These are phyloP conservation scores for Myoxocephalus aenaeus DNA, from an alignment of 2,797 vertebrate genomes.

Conservation along the genomic window DNA sequence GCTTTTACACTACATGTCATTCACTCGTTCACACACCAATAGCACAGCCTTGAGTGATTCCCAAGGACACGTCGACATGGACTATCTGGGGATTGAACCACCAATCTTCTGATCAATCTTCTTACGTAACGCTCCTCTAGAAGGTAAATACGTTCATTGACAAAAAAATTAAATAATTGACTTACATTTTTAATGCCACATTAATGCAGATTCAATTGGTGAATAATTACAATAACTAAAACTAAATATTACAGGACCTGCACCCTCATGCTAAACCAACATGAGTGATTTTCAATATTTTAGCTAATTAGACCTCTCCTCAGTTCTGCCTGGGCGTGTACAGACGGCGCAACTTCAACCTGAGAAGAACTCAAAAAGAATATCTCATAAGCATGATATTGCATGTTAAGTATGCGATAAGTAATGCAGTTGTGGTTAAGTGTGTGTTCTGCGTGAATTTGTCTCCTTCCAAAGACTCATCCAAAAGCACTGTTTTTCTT, in stretches of 20 bases:
- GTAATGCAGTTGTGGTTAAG: neutral
- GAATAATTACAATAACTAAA: neutral
- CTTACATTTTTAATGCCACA: neutral
- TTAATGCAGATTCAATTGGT: neutral
- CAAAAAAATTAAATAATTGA: neutral
- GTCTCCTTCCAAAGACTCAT: neutral
- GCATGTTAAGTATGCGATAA: neutral
- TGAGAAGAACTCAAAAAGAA: neutral
- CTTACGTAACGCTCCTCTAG: neutral
- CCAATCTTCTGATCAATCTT: neutral
- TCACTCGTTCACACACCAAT: no score
- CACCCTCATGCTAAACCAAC: neutral
- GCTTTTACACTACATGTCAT: no score
- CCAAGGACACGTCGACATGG: no score
- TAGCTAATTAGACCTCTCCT: neutral
- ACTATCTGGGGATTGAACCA: no score
- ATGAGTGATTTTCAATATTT: neutral
- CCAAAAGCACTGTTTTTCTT: slow-evolving; percentile 48
- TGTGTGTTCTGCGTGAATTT: neutral
- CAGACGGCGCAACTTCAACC: neutral
- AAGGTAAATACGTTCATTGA: neutral
- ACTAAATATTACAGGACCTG: neutral
- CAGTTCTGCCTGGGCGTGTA: neutral
- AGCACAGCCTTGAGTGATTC: no score
- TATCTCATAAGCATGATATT: neutral